A percentile compares a stretch with the other conserved stretches of the same genome.
phyloP scores from a whole-genome alignment of 2,113 vertebrate species.

The Siniperca chuatsi region DNA sequence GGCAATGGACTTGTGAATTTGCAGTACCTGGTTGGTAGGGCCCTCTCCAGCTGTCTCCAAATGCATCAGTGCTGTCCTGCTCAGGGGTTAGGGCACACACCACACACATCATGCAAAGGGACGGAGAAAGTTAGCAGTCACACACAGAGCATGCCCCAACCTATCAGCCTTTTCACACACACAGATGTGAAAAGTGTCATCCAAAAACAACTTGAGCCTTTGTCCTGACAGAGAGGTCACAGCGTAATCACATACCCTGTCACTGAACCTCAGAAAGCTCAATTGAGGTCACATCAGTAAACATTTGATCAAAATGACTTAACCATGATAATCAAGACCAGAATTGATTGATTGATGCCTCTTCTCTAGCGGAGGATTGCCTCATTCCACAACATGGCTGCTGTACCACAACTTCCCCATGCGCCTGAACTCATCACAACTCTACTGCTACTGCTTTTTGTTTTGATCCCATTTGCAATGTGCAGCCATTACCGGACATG shows the following conservation, averaged over 20 bases:
- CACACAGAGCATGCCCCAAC: conserved; percentile 79
- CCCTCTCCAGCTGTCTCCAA: conserved; percentile 97
- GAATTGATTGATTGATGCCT: neutral
- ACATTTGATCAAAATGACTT: neutral
- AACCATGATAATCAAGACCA: neutral
- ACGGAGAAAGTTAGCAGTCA: conserved; percentile 89
- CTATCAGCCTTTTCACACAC: conserved; percentile 71
- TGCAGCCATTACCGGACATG: conserved; percentile 9
- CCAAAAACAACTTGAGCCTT: conserved; percentile 51
- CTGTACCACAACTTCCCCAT: neutral
- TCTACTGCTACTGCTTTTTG: neutral
- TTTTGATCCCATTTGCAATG: neutral
- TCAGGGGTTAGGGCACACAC: conserved; percentile 93
- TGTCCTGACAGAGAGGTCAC: conserved; percentile 39
- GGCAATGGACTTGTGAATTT: conserved; percentile 72
- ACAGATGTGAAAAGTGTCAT: conserved; percentile 72
- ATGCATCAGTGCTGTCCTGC: conserved; percentile 99
- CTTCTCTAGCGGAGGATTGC: neutral
- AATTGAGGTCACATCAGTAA: neutral
- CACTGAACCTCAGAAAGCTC: conserved; percentile 17
- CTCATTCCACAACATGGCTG: neutral
- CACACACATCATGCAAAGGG: conserved; percentile 89
- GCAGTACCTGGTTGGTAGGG: conserved; percentile 97
- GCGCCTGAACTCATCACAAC: neutral
- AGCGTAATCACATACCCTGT: conserved; percentile 17